A percentile compares a stretch with the other conserved stretches of the same genome.
phyloP scores from a whole-genome alignment of 2,888 invertebrate species.

The Hirtodrosophila histrioides region DNA sequence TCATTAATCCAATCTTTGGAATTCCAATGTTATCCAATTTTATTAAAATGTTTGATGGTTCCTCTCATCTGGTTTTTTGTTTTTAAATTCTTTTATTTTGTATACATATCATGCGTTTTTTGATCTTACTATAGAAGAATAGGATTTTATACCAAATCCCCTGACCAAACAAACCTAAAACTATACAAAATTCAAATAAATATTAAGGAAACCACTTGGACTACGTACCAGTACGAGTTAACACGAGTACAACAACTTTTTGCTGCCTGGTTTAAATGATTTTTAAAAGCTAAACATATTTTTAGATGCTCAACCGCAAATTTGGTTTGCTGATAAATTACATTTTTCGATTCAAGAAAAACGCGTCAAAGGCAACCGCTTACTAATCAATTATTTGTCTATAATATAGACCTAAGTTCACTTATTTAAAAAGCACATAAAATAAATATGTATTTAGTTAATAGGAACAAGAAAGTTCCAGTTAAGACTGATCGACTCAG shows the following conservation, averaged over 20 bases:
- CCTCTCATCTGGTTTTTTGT: too few species aligned
- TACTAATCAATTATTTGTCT: constrained; percentile 49
- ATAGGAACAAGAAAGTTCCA: too few species aligned
- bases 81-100: too few species aligned
- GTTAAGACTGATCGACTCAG: background rate
- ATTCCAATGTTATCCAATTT: too few species aligned
- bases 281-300: constrained; percentile 22
- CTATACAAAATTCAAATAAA: too few species aligned
- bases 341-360: constrained; percentile 24
- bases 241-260: background rate
- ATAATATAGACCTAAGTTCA: constrained; percentile 43
- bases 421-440: constrained; percentile 17
- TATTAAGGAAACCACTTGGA: too few species aligned
- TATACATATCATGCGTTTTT: too few species aligned
- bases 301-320: background rate
- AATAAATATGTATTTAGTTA: background rate
- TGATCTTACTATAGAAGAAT: too few species aligned
- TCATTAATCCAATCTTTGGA: too few species aligned
- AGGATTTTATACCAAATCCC: too few species aligned
- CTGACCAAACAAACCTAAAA: too few species aligned
- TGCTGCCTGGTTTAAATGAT: constrained; percentile 19
- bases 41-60: too few species aligned
- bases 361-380: constrained; percentile 7
- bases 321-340: constrained; percentile 13
- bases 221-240: background rate